phyloP scores from a whole-genome alignment of 2,797 vertebrate species.

The Neosilurus mollespiculum region DNA sequence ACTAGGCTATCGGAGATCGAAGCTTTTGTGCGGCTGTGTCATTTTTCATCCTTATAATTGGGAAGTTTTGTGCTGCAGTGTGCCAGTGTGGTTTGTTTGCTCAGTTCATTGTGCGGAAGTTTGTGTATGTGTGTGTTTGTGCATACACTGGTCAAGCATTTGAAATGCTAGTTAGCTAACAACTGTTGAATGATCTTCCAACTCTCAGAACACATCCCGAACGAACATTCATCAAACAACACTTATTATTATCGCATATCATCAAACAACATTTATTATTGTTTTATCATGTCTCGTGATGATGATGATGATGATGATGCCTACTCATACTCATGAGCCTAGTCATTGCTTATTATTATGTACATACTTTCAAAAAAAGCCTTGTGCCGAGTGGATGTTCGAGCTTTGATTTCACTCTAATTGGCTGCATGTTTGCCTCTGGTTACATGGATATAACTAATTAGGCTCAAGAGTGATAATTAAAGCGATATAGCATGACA shows the following conservation, averaged over 20 bases:
- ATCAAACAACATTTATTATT: slow-evolving; percentile 12
- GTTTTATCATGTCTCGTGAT: not conserved
- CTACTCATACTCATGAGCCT: not conserved
- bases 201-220: not conserved
- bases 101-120: slow-evolving; percentile 29
- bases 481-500: slow-evolving; percentile 73
- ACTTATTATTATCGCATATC: not conserved
- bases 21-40: slow-evolving; percentile 24
- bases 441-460: slow-evolving; percentile 76
- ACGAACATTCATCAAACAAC: not conserved
- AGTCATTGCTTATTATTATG: slow-evolving; percentile 13
- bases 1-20: slow-evolving; percentile 49
- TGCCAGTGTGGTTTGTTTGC: slow-evolving; percentile 42
- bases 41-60: slow-evolving; percentile 55
- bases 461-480: slow-evolving; percentile 76
- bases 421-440: slow-evolving; percentile 74
- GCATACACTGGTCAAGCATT: not conserved
- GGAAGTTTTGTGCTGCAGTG: slow-evolving; percentile 37
- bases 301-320: not conserved
- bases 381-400: slow-evolving; percentile 40
- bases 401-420: slow-evolving; percentile 74
- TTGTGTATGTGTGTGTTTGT: not conserved
- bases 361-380: slow-evolving; percentile 18
- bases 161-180: slow-evolving; percentile 3
- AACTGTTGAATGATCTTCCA: slow-evolving; percentile 11